Evolutionary conservation across 2,888 invertebrate species (phyloP), one percentile per base, ranked within the genome.

Genomic region (Bimastos eiseni): DNA sequence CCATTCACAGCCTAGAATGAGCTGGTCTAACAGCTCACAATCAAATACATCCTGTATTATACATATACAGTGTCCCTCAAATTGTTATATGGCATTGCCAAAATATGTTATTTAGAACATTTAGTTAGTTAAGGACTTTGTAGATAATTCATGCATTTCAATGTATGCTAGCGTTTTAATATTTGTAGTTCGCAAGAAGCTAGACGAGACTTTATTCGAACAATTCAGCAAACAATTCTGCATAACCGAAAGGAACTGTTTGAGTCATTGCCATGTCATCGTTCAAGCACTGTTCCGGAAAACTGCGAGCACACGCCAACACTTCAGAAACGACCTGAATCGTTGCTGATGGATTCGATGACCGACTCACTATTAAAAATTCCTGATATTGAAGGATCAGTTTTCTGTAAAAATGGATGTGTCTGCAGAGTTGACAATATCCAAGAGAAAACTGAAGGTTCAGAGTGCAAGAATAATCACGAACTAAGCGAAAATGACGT

Each of bases 121-220:
- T n/a, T n/a, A n/a, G n/a, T n/a, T n/a, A n/a, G n/a, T n/a, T n/a
- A n/a, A n/a, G n/a, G n/a, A n/a, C n/a, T n/a, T n/a, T n/a, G n/a
- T n/a, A n/a, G n/a, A n/a, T n/a, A n/a, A n/a, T n/a, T n/a, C n/a
- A n/a, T n/a, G n/a, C n/a, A n/a, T n/a, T n/a, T n/a, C n/a, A n/a
- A n/a, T n/a, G n/a, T n/a, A n/a, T n/a, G n/a, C n/a, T n/a, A n/a
- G n/a, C 41, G 21, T 49, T 13, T 49, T 49, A 21, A 24, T 15
- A 3, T 90, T 24, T 55, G 24, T 94, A 98, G 98, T 95, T 98
- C 98, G 90, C 97, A 97, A 91, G 98, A 98, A 95, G 98, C 98
- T 96, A 97, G 98, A 93, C 98, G 98, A 95, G 98, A 98, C 93
- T 99, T 99, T 96, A 96, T 99, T 94, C 98, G 98, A 96, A 98